phyloP scores from a whole-genome alignment of 2,888 invertebrate species.

The Didymodactylos carnosus region DNA sequence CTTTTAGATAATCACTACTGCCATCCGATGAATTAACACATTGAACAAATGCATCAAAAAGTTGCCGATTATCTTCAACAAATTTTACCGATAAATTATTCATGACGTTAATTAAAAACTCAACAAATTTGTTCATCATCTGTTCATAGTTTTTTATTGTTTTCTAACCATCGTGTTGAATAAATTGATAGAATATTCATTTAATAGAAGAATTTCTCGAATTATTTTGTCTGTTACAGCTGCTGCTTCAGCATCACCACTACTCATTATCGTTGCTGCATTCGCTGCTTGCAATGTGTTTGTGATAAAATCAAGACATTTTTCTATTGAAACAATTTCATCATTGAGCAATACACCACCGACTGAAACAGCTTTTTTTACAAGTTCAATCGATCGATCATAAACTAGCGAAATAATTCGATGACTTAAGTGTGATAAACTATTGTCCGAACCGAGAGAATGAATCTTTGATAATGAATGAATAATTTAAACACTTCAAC shows the following conservation, averaged over 20 bases:
- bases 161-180: background rate
- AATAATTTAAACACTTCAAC: background rate
- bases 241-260: background rate
- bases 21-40: background rate
- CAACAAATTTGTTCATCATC: background rate
- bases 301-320: background rate
- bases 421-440: background rate
- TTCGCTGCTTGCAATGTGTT: no score
- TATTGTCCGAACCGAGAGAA: no score
- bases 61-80: background rate
- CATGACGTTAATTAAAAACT: background rate
- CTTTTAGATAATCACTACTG: no score
- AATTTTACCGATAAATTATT: background rate
- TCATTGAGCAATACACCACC: background rate
- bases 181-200: background rate
- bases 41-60: background rate
- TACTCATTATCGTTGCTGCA: no score
- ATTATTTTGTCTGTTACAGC: background rate
- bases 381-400: background rate
- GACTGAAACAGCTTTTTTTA: background rate
- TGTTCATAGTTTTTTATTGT: background rate
- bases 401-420: background rate
- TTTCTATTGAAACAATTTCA: background rate
- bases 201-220: background rate
- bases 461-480: background rate